These are phyloP conservation scores for fruit fly (Drosophila melanogaster) DNA, from an alignment of 1,140 invertebrate genomes.

Conservation along the genomic window Release_6_plus_ISO1_MT NT_033777.3:14287001-14287500, in stretches of 20 bases:
- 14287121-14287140: neutral
- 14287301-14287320: conserved; percentile 12
- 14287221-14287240: too few relatives aligned
- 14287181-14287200: neutral
- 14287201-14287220: neutral
- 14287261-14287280: neutral
- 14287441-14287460: conserved; percentile 50
- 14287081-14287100: conserved; percentile 5
- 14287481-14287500: conserved; percentile 46
- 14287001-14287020: too few relatives aligned
- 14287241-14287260: neutral
- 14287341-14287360: conserved; percentile 39
- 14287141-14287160: conserved; percentile 4
- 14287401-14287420: conserved; percentile 44
- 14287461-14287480: conserved; percentile 56
- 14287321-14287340: conserved; percentile 14
- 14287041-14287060: neutral
- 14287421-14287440: conserved; percentile 33
- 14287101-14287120: conserved; percentile 21
- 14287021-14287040: neutral
- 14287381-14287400: conserved; percentile 76
- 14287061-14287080: neutral
- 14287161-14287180: neutral
- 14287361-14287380: conserved; percentile 69
- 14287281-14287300: neutral